Evolutionary conservation across 2,888 invertebrate genomes (phyloP).

Genomic region (Kuschelorhynchus macadamiae): DNA sequence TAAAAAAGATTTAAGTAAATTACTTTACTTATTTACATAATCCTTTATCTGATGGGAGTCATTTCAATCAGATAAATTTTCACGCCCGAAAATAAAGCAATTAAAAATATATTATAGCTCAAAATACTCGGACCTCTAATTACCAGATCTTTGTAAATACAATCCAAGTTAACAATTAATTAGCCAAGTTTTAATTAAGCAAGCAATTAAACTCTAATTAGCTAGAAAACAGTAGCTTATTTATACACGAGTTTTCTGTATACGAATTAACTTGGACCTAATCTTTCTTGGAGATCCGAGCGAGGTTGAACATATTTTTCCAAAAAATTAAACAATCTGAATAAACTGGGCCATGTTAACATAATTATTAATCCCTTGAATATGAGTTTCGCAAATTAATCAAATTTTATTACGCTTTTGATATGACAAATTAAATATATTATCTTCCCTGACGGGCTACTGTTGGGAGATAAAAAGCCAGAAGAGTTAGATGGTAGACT

Average conservation of each 20-base stretch:
- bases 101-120: conserved; percentile 16
- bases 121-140: conserved; percentile 13
- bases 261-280: conserved; percentile 19
- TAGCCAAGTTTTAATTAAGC: conserved; percentile 54
- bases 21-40: no score
- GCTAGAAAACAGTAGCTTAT: conserved; percentile 52
- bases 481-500: no score
- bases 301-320: conserved; percentile 33
- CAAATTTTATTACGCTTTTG: neutral
- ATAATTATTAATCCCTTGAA: neutral
- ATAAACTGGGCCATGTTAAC: neutral
- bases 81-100: conserved; percentile 16
- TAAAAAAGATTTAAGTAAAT: no score
- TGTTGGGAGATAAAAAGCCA: no score
- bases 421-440: neutral
- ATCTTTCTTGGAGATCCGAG: conserved; percentile 24
- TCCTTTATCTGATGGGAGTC: neutral
- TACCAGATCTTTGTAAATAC: conserved; percentile 17
- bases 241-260: conserved; percentile 34
- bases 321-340: conserved; percentile 30
- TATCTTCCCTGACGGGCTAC: no score
- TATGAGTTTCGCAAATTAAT: neutral
- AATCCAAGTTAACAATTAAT: conserved; percentile 45
- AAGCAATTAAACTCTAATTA: conserved; percentile 59
- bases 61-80: conserved; percentile 2